Percentiles rank a stretch among this genome's conserved stretches.
phyloP scores from a whole-genome alignment of 2,888 invertebrate genomes.

The Blomia tropicalis region DNA sequence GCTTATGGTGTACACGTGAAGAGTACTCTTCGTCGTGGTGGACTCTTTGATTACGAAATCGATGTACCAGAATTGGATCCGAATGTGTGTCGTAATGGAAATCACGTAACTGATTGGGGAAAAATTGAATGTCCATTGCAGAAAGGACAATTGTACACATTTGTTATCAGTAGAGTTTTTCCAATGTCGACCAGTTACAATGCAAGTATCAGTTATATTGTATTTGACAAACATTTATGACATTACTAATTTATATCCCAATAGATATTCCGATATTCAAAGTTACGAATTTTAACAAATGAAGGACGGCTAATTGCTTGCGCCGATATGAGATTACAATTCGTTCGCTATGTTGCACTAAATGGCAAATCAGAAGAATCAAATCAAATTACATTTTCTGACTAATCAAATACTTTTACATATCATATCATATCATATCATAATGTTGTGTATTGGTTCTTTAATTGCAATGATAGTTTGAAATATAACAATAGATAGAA shows the following conservation, averaged over 20 bases:
- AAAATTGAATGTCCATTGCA: background rate
- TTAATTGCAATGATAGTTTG: too few species aligned
- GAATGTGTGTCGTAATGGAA: background rate
- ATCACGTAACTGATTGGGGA: background rate
- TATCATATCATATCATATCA: too few species aligned
- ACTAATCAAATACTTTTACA: too few species aligned
- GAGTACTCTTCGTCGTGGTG: constrained; percentile 2
- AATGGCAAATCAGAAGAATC: too few species aligned
- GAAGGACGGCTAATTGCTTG: background rate
- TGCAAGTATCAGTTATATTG: constrained; percentile 10
- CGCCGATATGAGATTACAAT: background rate
- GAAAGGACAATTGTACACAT: background rate
- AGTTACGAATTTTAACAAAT: background rate
- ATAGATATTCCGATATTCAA: constrained; percentile 10
- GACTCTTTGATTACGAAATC: constrained; percentile 1
- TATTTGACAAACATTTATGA: background rate
- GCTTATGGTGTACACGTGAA: background rate
- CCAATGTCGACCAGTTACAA: background rate
- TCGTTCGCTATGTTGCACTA: background rate
- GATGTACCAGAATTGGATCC: background rate
- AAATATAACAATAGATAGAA: too few species aligned
- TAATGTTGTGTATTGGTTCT: too few species aligned
- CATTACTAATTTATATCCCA: background rate
- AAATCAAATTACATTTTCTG: too few species aligned
- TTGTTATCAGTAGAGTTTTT: background rate